Conservation (phyloP, 1,140 invertebrate species). For the Penaeus japonicus region DNA sequence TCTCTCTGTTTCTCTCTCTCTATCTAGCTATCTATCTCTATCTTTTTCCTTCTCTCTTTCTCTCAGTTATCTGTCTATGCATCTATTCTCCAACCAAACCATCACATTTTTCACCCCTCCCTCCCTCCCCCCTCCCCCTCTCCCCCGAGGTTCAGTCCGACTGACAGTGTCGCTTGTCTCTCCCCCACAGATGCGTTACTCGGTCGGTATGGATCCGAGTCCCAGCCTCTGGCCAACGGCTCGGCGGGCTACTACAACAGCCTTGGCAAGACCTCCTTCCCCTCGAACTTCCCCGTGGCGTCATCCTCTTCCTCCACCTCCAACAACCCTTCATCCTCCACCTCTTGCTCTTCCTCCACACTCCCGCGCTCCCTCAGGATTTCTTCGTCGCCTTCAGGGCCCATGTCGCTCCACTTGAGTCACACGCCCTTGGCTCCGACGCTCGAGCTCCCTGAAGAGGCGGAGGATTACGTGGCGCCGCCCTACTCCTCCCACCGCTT, state of each 20-base stretch:
- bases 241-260: conserved; percentile 17
- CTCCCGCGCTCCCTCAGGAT: not conserved
- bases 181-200: conserved; percentile 22
- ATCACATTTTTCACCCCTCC: not conserved
- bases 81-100: not conserved
- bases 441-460: not conserved
- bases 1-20: not conserved
- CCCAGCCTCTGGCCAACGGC: conserved; percentile 2
- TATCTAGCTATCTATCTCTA: not conserved
- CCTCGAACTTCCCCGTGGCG: not conserved
- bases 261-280: not conserved
- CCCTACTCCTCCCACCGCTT: not conserved
- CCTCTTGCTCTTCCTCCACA: not conserved
- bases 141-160: not conserved
- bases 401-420: not conserved
- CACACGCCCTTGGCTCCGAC: not conserved
- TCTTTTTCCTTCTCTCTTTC: not conserved
- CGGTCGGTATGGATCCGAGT: not conserved
- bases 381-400: not conserved
- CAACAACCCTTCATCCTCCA: not conserved
- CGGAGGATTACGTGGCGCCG: not conserved
- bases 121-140: not conserved
- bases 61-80: not conserved
- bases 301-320: not conserved
- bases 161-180: not conserved